A percentile compares a stretch with the other conserved stretches of the same genome.
phyloP scores from a whole-genome alignment of 2,113 vertebrate species.

The Tupaia chinensis region DNA sequence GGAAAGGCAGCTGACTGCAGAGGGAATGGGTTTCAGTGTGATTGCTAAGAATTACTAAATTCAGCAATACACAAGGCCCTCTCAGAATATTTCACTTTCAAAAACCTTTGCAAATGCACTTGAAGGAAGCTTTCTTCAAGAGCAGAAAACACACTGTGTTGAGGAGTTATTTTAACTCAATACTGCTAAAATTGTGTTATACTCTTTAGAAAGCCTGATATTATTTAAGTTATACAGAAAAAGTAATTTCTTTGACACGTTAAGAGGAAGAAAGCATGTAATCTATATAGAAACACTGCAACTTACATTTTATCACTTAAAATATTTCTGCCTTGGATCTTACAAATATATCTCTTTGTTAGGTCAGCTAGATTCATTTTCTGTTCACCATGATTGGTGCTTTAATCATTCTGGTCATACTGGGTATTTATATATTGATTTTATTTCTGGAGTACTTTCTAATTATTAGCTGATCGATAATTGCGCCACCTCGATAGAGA shows the following conservation, averaged over 20 bases:
- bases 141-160: neutral
- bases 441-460: neutral
- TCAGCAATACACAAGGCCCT: neutral
- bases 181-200: neutral
- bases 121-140: neutral
- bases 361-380: neutral
- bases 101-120: slow-evolving; percentile 46
- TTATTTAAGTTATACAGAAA: neutral
- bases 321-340: neutral
- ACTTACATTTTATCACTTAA: neutral
- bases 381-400: neutral
- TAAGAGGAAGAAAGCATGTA: neutral
- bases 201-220: neutral
- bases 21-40: neutral
- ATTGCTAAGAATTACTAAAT: neutral
- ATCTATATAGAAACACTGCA: neutral
- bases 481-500: rapidly evolving
- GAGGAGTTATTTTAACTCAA: neutral
- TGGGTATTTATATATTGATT: neutral
- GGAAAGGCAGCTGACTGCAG: neutral
- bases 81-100: neutral
- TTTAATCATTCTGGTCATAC: neutral
- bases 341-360: neutral
- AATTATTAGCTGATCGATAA: neutral
- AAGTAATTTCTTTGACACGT: neutral